Evolutionary conservation across 92 coral and sea anemone genomes (phyloP), one percentile per base, ranked within the genome.

Genomic region (Paramuricea clavata): DNA sequence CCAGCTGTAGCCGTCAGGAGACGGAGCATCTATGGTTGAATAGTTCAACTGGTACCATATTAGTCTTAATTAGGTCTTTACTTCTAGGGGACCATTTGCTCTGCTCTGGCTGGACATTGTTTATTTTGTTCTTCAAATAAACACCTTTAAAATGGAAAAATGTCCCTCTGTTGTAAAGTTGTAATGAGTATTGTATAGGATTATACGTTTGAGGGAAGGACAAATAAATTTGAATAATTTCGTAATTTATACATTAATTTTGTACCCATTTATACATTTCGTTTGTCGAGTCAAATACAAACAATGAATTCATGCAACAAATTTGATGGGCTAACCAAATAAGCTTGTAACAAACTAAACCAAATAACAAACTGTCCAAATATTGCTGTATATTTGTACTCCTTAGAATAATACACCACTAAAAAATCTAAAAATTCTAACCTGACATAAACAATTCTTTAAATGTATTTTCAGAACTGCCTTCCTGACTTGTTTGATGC

Each of bases 1-100:
- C 89, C 89, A 86, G n/a, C 89, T 85, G 49, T 76, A 76, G 39
- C 67, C 81, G 42, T 76, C 11, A 16, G 81, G 81, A 76, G 81
- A 76, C 49, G 81, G 81, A 47, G 81, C 81, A 76, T 65, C 27
- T 47, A 76, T 76, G 41, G 31, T 74, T 44, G 81, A 74, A 74
- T n/a, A 74, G 60, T 74, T 74, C 61, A 74, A 74, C 81, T 74
- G 61, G 81, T 74, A 43, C 39, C 61, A 43, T 44, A 74, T 74
- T 49, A n/a, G n/a, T 44, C 44, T 17, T 62, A 74, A 44, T 74
- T 25, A 74, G n/a, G 81, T 74, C 39, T 74, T 74, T 74, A 49
- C 81, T 47, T 74, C 81, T 74, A 28, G 81, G 64, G 61, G 81
- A 62, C 81, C 81, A 74, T 44, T 44, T 74, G 62, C 60, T n/a